Conservation (phyloP, 2,888 invertebrate species). For the Tineola bisselliella region DNA sequence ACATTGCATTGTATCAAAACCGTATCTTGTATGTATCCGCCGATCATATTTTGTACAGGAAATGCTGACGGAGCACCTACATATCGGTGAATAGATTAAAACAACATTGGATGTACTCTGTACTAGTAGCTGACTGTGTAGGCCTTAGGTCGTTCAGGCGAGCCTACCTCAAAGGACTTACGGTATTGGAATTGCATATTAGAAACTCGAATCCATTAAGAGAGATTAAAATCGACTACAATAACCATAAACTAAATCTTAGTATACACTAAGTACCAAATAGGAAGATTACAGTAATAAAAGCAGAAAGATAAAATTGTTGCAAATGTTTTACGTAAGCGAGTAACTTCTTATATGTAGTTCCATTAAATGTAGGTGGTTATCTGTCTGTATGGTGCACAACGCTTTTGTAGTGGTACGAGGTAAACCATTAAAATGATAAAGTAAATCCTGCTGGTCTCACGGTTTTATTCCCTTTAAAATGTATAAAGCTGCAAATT, state of each 20-base stretch:
- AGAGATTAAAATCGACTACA: no score
- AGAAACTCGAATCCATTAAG: no score
- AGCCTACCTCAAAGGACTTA: no score
- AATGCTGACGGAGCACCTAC: conserved; percentile 78
- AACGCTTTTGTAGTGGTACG: not conserved
- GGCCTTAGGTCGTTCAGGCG: no score
- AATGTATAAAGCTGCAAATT: not conserved
- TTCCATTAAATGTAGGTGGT: not conserved
- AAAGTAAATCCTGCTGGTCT: not conserved
- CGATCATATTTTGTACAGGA: conserved; percentile 75
- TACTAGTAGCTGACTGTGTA: no score
- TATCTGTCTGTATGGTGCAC: not conserved
- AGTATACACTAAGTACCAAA: not conserved
- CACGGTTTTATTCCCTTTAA: not conserved
- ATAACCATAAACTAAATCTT: not conserved
- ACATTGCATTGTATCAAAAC: conserved; percentile 74
- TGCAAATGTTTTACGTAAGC: not conserved
- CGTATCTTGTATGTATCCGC: conserved; percentile 71
- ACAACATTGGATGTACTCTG: not conserved
- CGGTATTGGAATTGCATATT: no score
- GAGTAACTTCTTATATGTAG: not conserved
- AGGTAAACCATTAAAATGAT: not conserved
- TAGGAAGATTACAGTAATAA: not conserved
- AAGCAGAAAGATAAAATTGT: not conserved
- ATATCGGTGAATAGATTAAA: not conserved